Conservation (phyloP, 2,113 vertebrate species). For the Phoxinus phoxinus region DNA sequence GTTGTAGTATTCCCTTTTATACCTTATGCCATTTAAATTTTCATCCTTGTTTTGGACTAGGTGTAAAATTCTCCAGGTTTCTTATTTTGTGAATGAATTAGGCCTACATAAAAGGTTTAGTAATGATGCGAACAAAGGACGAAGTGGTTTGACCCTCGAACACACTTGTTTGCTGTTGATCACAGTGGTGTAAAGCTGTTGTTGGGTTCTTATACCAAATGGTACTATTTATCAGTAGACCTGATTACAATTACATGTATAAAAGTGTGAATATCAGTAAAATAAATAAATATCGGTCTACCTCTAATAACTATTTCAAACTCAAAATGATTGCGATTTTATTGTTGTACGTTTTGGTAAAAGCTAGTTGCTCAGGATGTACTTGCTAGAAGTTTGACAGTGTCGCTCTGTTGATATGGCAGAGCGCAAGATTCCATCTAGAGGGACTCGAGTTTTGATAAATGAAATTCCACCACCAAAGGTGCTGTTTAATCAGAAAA, state of each 20-base stretch:
- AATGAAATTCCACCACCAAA: constrained; percentile 54
- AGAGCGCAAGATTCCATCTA: constrained; percentile 22
- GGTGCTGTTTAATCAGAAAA: constrained; percentile 73
- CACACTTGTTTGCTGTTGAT: background rate
- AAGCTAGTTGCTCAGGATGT: background rate
- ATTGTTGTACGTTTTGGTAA: background rate
- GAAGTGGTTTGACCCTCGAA: background rate
- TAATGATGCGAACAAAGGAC: background rate
- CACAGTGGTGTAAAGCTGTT: no score
- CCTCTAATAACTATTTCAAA: background rate
- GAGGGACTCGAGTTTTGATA: constrained; percentile 35
- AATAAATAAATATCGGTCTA: no score
- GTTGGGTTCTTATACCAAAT: background rate
- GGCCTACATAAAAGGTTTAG: background rate
- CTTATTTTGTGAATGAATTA: background rate
- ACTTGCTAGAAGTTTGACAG: background rate
- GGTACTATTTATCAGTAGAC: background rate
- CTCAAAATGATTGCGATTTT: background rate
- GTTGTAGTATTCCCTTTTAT: background rate
- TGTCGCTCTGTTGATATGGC: constrained; percentile 27
- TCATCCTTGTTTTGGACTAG: background rate
- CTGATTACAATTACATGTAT: background rate
- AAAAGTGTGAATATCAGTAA: background rate
- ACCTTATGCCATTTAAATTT: background rate
- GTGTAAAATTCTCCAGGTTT: background rate